Base-by-base conservation (phyloP, 2,888 invertebrate genomes). In the Vannuccia rotundouncinata region DNA sequence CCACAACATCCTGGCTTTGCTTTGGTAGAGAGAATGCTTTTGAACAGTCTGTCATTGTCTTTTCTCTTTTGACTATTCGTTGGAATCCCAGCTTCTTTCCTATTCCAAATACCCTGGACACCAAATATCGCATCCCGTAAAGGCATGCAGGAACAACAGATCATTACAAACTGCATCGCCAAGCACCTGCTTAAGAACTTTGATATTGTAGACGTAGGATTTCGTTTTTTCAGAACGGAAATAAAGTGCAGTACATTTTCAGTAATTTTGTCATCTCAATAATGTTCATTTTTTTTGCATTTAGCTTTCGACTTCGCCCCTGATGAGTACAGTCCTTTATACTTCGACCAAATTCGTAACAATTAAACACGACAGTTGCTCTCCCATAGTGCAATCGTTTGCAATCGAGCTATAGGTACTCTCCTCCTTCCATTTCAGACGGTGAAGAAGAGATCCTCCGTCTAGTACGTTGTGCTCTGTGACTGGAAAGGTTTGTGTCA, bases 21-120 rank as follows among this genome's bases (percentile, higher is more conserved):
- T 45, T 45, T 45, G 17, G 45, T 45, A 10, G 45, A 45, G 45
- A 45, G 45, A 45, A 45, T 45, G 45, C 45, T 45, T 45, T 45
- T 45, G 45, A 45, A 45, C 45, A 45, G 45, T 45, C 45, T 45
- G 5, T 45, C 45, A 17, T 45, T 45, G 45, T 17, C 45, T 45
- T 45, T 45, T 45, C 45, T 45, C 17, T 45, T 17, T 45, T 45
- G 45, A 45, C 17, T 5, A 45, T 45, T 45, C 45, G 5, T 45
- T 45, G 45, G 45, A 45, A 45, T 17, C 45, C 45, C 17, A 45
- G 17, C 45, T 45, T 76, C 29, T 29, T 76, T 29, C 76, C 27
- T 25, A 76, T 76, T 29, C 76, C 76, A 29, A 76, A 76, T 76
- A 76, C 29, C 29, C 76, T 76, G 76, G 76, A 76, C 76, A 76